phyloP scores from a whole-genome alignment of 2,113 vertebrate genomes.

The Thalassoma bifasciatum region DNA sequence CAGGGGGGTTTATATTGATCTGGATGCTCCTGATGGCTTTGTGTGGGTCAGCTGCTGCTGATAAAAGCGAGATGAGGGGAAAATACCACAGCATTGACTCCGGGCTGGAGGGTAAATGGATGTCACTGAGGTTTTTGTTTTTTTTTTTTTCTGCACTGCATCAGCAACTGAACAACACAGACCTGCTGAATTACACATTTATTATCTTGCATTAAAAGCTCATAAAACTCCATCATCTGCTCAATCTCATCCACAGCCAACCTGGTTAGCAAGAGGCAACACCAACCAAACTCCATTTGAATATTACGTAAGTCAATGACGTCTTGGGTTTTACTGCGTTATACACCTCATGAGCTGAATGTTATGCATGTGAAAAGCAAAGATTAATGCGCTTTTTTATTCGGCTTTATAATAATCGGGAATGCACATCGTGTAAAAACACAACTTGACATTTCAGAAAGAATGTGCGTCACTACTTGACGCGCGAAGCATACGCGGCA shows the following conservation, averaged over 20 bases:
- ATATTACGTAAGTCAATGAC: background rate
- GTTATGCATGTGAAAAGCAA: fast-evolving
- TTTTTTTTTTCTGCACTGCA: too few relatives aligned
- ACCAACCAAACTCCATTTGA: background rate
- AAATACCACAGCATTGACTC: background rate
- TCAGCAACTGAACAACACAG: too few relatives aligned
- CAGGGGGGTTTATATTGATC: fast-evolving
- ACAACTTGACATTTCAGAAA: background rate
- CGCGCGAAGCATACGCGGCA: background rate
- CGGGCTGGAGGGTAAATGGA: background rate
- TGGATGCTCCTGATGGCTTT: background rate
- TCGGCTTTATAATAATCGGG: background rate
- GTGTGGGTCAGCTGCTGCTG: background rate
- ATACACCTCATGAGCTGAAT: background rate
- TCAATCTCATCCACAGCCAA: too few relatives aligned
- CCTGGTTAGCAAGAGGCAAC: constrained; percentile 15
- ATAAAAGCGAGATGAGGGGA: background rate
- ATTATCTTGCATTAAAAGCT: background rate
- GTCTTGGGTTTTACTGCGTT: too few relatives aligned
- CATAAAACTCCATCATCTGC: background rate
- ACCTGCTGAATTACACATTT: too few relatives aligned
- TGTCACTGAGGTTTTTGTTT: too few relatives aligned
- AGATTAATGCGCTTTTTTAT: fast-evolving
- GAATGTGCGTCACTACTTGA: constrained; percentile 40
- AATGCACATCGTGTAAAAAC: background rate